Percentiles rank a stretch among this genome's conserved stretches.
Evolutionary conservation across 2,888 invertebrate genomes (phyloP).

Genomic region (Drosophila mimetica): DNA sequence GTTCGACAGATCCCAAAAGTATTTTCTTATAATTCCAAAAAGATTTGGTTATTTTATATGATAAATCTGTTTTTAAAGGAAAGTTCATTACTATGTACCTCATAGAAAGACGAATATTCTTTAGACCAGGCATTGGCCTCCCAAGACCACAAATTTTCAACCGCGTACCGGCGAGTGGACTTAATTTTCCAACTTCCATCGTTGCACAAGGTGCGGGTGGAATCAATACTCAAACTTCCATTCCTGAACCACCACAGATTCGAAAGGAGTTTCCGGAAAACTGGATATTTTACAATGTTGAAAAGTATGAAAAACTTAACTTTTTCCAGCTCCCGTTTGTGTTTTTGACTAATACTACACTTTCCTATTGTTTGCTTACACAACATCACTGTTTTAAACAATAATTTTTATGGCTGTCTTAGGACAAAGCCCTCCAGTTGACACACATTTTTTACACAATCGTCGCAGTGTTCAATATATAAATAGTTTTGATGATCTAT

Average conservation of each 20-base stretch:
- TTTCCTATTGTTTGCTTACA: too few species aligned
- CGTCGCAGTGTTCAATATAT: too few species aligned
- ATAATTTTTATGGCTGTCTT: too few species aligned
- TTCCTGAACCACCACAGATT: conserved; percentile 21
- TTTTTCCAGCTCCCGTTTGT: neutral
- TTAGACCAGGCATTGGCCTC: neutral
- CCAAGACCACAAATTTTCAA: neutral
- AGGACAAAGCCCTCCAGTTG: neutral
- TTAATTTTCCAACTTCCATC: neutral
- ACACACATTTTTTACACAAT: too few species aligned
- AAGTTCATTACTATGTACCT: neutral
- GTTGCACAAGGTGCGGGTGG: too few species aligned
- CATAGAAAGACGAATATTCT: conserved; percentile 4
- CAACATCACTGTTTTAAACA: too few species aligned
- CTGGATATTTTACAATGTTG: conserved; percentile 49
- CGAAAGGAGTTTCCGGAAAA: conserved; percentile 55
- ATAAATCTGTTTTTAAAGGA: neutral
- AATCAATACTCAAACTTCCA: neutral
- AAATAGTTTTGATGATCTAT: too few species aligned
- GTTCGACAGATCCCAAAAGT: too few species aligned
- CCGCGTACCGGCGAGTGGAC: neutral
- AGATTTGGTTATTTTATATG: too few species aligned
- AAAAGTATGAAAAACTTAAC: conserved; percentile 17
- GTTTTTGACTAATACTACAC: neutral
- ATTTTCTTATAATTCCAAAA: too few species aligned